Base-by-base conservation (phyloP, 2,113 vertebrate genomes). In the Hydrolagus affinis region DNA sequence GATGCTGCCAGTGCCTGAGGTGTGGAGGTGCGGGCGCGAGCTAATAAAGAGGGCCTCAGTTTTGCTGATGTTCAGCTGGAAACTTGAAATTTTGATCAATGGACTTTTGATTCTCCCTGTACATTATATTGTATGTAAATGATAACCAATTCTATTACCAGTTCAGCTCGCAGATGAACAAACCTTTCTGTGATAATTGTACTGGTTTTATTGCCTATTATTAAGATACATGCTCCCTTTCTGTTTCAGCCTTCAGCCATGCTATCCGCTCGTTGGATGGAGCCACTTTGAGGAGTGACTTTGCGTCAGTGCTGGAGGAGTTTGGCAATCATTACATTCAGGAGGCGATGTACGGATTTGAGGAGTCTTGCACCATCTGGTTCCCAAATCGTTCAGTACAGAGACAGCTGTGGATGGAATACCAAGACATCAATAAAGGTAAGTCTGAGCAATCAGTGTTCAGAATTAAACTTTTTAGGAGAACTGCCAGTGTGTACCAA, bases 361-460 rank as follows among this genome's bases (percentile, higher is more conserved):
- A 99, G 91, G 96, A 98, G 90, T 95, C 95, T 89, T 99, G 98
- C 86, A 96, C 95, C 88, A 98, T 99, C 90, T 99, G 97, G 97
- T 99, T 99, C 89, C 97, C 98, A 89, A 99, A 98, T 89, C 97
- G 95, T 74, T 97, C 98, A 91, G 96, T 98, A 86, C 98, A 99
- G 92, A 92, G 94, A 59, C 95, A 98, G 92, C 95, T 99, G 89
- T 99, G 98, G 98, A 89, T 98, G 85, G 97, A 99, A 87, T 99
- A 98, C n/a, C 97, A 99, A 91, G 97, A 99, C 89, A 99, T 99
- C 88, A 98, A 96, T 92, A 99, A 98, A 97, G 98, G 98, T 95
- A 89, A 87, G 88, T 57, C 44, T 30, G 28, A 30, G 23, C 44
- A 7, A 56, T 57, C 75, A 28, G 12, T 3, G 28, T 32, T 73